phyloP scores from a whole-genome alignment of 2,113 vertebrate species.

The Lepus timidus region DNA sequence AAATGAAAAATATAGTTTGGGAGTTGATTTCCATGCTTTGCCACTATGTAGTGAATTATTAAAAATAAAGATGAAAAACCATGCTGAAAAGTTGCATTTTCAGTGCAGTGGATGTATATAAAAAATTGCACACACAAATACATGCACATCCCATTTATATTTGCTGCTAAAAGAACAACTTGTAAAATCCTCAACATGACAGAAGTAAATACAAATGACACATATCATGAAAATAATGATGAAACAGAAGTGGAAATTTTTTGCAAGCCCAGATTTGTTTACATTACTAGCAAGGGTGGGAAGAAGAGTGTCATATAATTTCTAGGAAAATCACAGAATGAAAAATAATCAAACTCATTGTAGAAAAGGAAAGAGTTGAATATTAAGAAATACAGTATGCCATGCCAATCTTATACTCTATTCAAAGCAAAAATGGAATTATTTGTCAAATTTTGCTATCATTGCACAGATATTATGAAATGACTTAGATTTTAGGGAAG shows the following conservation, averaged over 20 bases:
- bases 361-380: neutral
- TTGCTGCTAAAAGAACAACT: neutral
- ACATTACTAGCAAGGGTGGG: neutral
- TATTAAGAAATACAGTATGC: neutral
- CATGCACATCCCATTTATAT: neutral
- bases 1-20: neutral
- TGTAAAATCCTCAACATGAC: neutral
- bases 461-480: neutral
- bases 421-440: neutral
- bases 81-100: conserved; percentile 1
- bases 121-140: neutral
- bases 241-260: conserved; percentile 37
- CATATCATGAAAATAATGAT: conserved; percentile 44
- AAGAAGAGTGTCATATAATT: conserved; percentile 43
- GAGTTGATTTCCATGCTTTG: neutral
- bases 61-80: neutral
- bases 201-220: conserved; percentile 44
- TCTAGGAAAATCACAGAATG: conserved; percentile 49
- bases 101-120: neutral
- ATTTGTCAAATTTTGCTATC: neutral
- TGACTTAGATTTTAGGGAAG: neutral
- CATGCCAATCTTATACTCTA: neutral
- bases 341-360: conserved; percentile 15
- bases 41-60: neutral
- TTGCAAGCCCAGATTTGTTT: conserved; percentile 50